phyloP scores from a whole-genome alignment of 2,888 invertebrate species.

The Sminthurides aquaticus region DNA sequence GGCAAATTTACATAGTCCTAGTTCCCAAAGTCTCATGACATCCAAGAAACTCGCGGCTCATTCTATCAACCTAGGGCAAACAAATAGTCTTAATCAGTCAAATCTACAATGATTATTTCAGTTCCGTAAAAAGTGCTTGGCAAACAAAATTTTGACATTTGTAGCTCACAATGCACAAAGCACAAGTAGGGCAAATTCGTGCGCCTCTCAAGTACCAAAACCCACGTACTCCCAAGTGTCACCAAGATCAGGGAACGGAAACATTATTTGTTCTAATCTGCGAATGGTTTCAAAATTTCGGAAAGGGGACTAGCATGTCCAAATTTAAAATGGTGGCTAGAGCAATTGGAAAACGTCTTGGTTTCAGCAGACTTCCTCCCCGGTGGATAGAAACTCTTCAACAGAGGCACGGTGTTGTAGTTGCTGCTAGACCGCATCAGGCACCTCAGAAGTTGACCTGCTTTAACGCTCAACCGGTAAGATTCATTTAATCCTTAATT shows the following conservation, averaged over 20 bases:
- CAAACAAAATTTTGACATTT: too few species aligned
- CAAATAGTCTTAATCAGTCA: not conserved
- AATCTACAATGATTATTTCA: not conserved
- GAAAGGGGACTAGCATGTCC: not conserved
- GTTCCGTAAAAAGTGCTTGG: too few species aligned
- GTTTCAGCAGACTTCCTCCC: not conserved
- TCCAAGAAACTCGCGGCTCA: too few species aligned
- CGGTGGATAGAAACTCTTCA: slow-evolving; percentile 3
- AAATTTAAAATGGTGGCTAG: not conserved
- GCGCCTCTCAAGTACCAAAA: too few species aligned
- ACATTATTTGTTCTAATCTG: not conserved
- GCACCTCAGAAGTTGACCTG: not conserved
- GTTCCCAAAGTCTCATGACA: too few species aligned
- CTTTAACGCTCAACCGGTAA: not conserved
- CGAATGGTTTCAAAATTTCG: slow-evolving; percentile 11
- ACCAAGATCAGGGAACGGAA: not conserved
- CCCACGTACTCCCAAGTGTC: too few species aligned
- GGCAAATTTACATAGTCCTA: not conserved
- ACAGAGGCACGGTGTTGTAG: slow-evolving; percentile 1
- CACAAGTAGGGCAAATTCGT: too few species aligned
- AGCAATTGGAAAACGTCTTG: not conserved
- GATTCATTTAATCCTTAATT: not conserved
- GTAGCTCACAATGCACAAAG: not conserved
- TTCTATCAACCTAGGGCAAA: too few species aligned
- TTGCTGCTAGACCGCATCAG: not conserved